Percentiles rank a stretch among this genome's conserved stretches.
Conservation (phyloP, 2,888 invertebrate species). For the Macrostomum cliftonense region DNA sequence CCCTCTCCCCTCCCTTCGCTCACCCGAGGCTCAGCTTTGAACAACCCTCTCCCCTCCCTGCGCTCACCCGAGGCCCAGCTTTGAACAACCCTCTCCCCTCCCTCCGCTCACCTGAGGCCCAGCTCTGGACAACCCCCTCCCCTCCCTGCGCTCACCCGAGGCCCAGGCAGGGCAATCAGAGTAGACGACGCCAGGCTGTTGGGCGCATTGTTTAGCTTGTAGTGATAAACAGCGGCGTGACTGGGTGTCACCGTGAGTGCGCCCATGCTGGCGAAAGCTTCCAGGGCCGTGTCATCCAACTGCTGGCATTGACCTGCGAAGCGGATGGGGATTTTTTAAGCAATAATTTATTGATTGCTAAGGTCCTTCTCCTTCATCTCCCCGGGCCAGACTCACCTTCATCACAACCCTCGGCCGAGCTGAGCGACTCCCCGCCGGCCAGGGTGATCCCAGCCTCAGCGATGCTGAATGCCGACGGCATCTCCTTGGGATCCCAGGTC, state of each 20-base stretch:
- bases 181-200: conserved; percentile 24
- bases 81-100: too few relatives aligned
- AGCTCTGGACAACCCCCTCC: neutral
- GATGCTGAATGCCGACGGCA: conserved; percentile 21
- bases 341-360: neutral
- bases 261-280: conserved; percentile 23
- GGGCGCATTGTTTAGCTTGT: conserved; percentile 21
- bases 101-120: neutral
- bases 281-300: conserved; percentile 21
- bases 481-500: conserved; percentile 27
- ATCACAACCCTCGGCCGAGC: neutral
- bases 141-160: conserved; percentile 21
- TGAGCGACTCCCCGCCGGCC: conserved; percentile 12
- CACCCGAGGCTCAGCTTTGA: too few relatives aligned
- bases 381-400: too few relatives aligned
- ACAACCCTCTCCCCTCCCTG: too few relatives aligned
- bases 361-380: too few relatives aligned
- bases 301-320: conserved; percentile 17
- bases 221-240: conserved; percentile 32
- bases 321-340: too few relatives aligned
- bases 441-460: conserved; percentile 27
- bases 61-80: too few relatives aligned
- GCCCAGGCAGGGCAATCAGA: conserved; percentile 28
- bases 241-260: conserved; percentile 22
- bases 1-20: too few relatives aligned